Conservation (phyloP, 2,888 invertebrate species). For the Epiblema foenella region DNA sequence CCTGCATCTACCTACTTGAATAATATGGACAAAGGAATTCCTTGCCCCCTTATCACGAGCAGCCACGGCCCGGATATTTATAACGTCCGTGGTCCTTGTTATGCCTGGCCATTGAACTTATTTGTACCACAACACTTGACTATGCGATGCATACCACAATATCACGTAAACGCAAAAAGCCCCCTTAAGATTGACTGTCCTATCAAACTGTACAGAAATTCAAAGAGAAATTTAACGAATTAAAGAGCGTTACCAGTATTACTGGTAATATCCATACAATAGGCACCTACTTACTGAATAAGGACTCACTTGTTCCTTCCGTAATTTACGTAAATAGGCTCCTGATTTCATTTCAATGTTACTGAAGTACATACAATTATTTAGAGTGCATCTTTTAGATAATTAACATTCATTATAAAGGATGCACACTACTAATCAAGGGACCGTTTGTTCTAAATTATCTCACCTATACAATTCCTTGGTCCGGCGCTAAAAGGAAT, state of each 20-base stretch:
- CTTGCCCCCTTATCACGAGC: conserved; percentile 18
- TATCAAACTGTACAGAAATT: no score
- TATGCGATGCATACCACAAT: not conserved
- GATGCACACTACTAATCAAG: not conserved
- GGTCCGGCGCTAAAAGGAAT: conserved; percentile 86
- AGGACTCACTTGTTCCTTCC: no score
- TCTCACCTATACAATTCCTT: conserved; percentile 87
- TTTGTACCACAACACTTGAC: not conserved
- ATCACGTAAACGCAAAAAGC: not conserved
- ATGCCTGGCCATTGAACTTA: conserved; percentile 23
- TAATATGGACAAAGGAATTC: conserved; percentile 16
- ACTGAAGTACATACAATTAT: no score
- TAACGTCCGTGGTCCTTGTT: conserved; percentile 20
- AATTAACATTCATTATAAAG: no score
- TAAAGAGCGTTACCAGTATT: no score
- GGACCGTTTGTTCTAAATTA: not conserved
- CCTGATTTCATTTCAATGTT: no score
- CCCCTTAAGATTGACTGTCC: no score
- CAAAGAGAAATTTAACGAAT: no score
- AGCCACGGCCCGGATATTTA: conserved; percentile 20
- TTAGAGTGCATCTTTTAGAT: no score
- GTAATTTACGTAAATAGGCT: no score
- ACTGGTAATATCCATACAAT: no score
- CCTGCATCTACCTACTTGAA: conserved; percentile 11
- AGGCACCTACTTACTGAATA: no score